Base-by-base conservation (phyloP, 2,113 vertebrate species). In the Xiphophorus couchianus region DNA sequence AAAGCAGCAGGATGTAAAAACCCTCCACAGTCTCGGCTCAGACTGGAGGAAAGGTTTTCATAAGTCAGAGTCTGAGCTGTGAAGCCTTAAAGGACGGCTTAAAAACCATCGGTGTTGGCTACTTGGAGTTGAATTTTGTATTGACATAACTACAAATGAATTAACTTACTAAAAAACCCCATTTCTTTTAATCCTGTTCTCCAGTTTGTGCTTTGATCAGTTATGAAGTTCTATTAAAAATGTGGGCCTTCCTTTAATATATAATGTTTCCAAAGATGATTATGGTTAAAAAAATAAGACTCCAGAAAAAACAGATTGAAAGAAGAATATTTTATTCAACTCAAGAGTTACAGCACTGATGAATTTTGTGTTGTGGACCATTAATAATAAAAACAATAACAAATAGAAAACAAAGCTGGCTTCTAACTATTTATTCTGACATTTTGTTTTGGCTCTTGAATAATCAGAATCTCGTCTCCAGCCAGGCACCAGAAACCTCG, bases 61-160 rank as follows among this genome's bases (percentile, higher is more conserved):
- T 60, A 25, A 74, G 29, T 67, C 68, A 78, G 67, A 64, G 66
- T 64, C 39, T 33, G 54, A 76, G 15, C 27, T 27, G 28, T 44
- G 60, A 79, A 27, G 64, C 69, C 37, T 29, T 39, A 51, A 73
- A 69, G 65, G 73, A 71, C 8, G 10, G 19, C 2, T 12, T 64
- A 14, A 15, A 25, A 15, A 19, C 2, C 35, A 39, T 13, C 72
- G n/a, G 13, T 54, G 17, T 8, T 28, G 9, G 27, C 9, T 63
- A 2, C 28, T 12, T 67, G 19, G 63, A 76, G 54, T 63, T 51
- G 65, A 61, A 58, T 84, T 85, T 84, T 87, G 5, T 80, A 74
- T 83, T 37, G 48, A 27, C 60, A n/a, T 19, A 11, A 66, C 54
- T 44, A 76, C 60, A 86, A 66, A 82, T 66, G 4, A 82, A 72